Conservation (phyloP, 2,113 vertebrate species). For the Aythya baeri region DNA sequence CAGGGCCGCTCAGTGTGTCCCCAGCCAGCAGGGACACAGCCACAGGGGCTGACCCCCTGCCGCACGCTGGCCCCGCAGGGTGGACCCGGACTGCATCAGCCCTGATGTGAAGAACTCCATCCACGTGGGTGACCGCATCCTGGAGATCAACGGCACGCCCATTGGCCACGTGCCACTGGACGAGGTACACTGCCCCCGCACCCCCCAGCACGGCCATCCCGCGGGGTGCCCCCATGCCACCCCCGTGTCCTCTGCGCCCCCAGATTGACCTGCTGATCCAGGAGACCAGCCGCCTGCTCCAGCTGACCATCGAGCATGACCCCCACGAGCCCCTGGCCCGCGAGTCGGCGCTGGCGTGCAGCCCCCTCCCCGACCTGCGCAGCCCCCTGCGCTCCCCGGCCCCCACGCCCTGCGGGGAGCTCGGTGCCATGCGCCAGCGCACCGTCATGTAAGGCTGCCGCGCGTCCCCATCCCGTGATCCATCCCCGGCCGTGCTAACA, state of each 20-base stretch:
- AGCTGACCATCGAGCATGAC: slow-evolving; percentile 95
- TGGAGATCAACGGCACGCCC: slow-evolving; percentile 97
- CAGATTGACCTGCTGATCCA: slow-evolving; percentile 96
- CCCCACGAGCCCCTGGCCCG: slow-evolving; percentile 80
- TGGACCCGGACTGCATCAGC: slow-evolving; percentile 92
- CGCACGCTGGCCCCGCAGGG: slow-evolving; percentile 51
- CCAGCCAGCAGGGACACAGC: neutral
- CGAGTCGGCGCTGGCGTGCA: slow-evolving; percentile 69
- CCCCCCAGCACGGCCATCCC: no score
- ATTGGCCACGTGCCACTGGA: slow-evolving; percentile 93
- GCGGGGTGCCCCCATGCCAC: neutral
- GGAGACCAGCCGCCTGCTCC: slow-evolving; percentile 93
- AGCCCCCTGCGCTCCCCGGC: slow-evolving; percentile 78
- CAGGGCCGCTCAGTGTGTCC: neutral
- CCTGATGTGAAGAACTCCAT: slow-evolving; percentile 97
- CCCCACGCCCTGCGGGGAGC: slow-evolving; percentile 75
- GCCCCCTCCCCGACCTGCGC: slow-evolving; percentile 70
- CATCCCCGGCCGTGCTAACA: neutral
- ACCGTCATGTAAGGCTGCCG: slow-evolving; percentile 80
- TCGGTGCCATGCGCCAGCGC: slow-evolving; percentile 49
- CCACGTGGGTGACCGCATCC: slow-evolving; percentile 93
- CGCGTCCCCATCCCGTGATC: no score
- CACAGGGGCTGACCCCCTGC: rapidly evolving
- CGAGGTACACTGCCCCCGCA: slow-evolving; percentile 77
- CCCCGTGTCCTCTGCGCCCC: neutral